These are phyloP conservation scores for Notodonta ziczac DNA, from an alignment of 2,888 invertebrate genomes.

Conservation along the genomic window DNA sequence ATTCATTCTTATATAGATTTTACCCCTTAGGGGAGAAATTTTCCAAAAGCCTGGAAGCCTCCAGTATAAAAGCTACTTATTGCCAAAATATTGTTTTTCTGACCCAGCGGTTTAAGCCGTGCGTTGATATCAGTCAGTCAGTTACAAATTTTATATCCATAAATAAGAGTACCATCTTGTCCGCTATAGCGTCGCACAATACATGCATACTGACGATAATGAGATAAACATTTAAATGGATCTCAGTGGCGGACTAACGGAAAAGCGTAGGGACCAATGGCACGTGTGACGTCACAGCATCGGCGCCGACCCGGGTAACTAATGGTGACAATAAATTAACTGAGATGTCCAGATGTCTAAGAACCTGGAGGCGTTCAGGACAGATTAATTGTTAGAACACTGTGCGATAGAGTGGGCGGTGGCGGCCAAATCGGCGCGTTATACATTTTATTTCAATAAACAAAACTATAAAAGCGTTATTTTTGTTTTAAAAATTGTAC, in stretches of 20 bases:
- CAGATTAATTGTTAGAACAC: constrained; percentile 48
- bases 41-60: too few species aligned
- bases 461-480: constrained; percentile 2
- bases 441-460: constrained; percentile 4
- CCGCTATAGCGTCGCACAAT: constrained; percentile 37
- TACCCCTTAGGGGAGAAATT: too few species aligned
- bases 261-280: constrained; percentile 47
- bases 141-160: too few species aligned
- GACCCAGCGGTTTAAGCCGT: too few species aligned
- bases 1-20: too few species aligned
- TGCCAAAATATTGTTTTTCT: too few species aligned
- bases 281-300: constrained; percentile 48
- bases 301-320: constrained; percentile 47
- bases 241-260: constrained; percentile 42
- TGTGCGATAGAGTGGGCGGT: constrained; percentile 9
- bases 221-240: constrained; percentile 51
- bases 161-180: not conserved
- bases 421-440: constrained; percentile 8
- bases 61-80: too few species aligned
- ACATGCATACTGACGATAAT: constrained; percentile 56
- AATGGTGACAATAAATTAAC: constrained; percentile 63
- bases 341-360: constrained; percentile 57
- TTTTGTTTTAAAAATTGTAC: not conserved
- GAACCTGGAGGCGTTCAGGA: constrained; percentile 45
- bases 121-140: too few species aligned